Evolutionary conservation across 2,797 vertebrate genomes (phyloP).

Genomic region (Labeo calbasu): DNA sequence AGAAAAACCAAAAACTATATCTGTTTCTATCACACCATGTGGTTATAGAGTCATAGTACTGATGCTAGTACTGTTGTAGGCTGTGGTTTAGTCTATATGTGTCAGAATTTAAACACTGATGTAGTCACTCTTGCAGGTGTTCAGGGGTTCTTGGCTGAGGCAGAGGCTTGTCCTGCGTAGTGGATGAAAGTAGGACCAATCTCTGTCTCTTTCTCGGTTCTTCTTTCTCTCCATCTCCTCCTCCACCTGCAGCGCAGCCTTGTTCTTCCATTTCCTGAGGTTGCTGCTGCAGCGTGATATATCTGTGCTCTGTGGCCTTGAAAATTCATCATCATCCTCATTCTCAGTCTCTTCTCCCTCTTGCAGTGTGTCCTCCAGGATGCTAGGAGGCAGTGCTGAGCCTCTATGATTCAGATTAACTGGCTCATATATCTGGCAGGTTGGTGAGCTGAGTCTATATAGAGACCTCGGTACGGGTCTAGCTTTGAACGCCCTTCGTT

Average conservation of each 20-base stretch:
- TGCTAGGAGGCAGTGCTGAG: constrained; percentile 26
- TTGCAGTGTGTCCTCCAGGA: constrained; percentile 2
- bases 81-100: neutral
- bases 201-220: constrained; percentile 60
- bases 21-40: neutral
- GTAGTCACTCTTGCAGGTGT: constrained; percentile 47
- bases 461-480: constrained; percentile 81
- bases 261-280: constrained; percentile 39
- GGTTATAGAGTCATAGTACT: neutral
- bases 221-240: constrained; percentile 61
- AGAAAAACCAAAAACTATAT: neutral
- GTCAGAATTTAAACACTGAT: constrained; percentile 55
- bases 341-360: constrained; percentile 43
- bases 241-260: constrained; percentile 60
- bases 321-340: constrained; percentile 47
- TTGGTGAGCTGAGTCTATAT: constrained; percentile 61
- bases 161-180: constrained; percentile 20
- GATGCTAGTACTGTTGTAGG: neutral
- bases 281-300: neutral
- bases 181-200: constrained; percentile 52
- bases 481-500: constrained; percentile 80
- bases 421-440: constrained; percentile 69
- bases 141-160: constrained; percentile 22
- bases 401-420: constrained; percentile 60
- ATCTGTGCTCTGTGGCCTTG: constrained; percentile 13